Conservation (phyloP, 2,888 invertebrate genomes). For the Stomorhina lunata region DNA sequence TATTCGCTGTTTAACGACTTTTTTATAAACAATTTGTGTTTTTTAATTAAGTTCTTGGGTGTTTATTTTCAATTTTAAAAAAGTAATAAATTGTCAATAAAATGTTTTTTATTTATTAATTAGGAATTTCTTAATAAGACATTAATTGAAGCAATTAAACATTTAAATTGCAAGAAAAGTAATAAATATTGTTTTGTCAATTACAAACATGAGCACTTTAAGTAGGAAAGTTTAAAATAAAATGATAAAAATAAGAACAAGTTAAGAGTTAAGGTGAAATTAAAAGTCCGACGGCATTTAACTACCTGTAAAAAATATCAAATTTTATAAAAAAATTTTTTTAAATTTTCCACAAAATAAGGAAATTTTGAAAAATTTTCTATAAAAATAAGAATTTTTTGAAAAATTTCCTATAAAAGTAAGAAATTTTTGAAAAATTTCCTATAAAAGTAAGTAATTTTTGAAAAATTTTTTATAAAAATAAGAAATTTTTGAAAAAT, state of each 20-base stretch:
- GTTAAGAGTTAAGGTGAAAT: too few species aligned
- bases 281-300: too few species aligned
- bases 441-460: too few species aligned
- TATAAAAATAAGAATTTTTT: too few species aligned
- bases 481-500: too few species aligned
- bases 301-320: too few species aligned
- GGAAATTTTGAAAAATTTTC: too few species aligned
- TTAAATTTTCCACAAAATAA: too few species aligned
- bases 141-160: conserved; percentile 26
- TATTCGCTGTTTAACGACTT: neutral
- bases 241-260: neutral
- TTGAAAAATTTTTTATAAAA: too few species aligned
- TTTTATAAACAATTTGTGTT: neutral
- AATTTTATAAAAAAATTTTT: too few species aligned
- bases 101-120: conserved; percentile 11
- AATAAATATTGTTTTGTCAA: conserved; percentile 22
- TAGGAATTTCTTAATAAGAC: neutral
- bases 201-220: neutral
- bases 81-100: conserved; percentile 10
- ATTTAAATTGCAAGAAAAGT: neutral
- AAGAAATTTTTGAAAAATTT: too few species aligned
- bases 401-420: too few species aligned
- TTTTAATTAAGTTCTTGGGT: neutral
- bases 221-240: neutral
- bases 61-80: neutral